phyloP scores from a whole-genome alignment of 2,797 vertebrate species.

The Salmo trutta region DNA sequence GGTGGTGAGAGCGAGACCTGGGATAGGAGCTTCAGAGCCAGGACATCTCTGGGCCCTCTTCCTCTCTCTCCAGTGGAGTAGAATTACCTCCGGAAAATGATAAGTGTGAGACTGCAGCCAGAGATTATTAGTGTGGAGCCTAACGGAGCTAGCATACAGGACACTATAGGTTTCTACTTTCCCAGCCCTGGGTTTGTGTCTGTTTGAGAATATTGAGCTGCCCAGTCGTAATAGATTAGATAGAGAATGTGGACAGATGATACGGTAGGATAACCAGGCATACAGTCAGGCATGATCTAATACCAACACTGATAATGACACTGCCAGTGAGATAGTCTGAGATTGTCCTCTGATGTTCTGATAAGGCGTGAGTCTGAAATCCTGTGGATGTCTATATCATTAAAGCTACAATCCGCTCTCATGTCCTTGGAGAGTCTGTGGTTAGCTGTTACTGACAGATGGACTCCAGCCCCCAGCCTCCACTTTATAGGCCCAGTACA shows the following conservation, averaged over 20 bases:
- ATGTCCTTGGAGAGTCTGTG: constrained; percentile 7
- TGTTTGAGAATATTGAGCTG: neutral
- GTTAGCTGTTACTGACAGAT: constrained; percentile 39
- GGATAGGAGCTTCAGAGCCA: constrained; percentile 53
- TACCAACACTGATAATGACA: neutral
- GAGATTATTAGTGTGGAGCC: neutral
- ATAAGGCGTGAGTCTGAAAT: neutral
- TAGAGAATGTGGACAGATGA: neutral
- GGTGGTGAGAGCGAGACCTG: constrained; percentile 39
- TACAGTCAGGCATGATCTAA: neutral
- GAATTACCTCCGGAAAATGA: neutral
- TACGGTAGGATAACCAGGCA: neutral
- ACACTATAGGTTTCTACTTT: neutral
- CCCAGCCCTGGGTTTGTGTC: neutral
- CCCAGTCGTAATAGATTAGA: neutral
- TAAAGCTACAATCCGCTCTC: constrained; percentile 15
- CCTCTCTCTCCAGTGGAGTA: constrained; percentile 24
- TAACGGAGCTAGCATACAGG: neutral
- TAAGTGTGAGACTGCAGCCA: neutral
- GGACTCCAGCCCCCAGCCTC: constrained; percentile 25
- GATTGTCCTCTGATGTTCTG: neutral
- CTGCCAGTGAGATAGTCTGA: neutral
- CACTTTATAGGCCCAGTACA: constrained; percentile 48
- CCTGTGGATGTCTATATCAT: constrained; percentile 33
- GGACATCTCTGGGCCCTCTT: constrained; percentile 53